Evolutionary conservation across 2,113 vertebrate species (phyloP), one percentile per base, ranked within the genome.

Genomic region (Thamnophis sirtalis): DNA sequence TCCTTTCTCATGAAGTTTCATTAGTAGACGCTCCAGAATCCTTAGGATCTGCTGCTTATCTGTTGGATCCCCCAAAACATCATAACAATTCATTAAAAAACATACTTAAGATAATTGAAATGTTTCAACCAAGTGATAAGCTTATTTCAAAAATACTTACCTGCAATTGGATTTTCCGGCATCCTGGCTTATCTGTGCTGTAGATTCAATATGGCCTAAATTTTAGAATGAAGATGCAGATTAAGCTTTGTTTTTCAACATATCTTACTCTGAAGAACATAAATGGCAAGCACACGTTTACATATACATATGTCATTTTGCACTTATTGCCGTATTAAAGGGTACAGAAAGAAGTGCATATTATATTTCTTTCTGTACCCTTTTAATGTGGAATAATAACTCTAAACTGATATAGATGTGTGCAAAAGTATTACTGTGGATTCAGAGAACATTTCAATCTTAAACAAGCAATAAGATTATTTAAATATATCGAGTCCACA

Each of bases 31-130:
- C 89, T 99, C 98, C 48, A 99, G 97, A 91, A 99, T 98, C 95
- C 98, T 98, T 93, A 99, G 97, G 1, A 99, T 98, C 97, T 99
- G 98, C 97, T 98, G 98, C n/a, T 98, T 98, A 97, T 99, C 99
- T 93, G 94, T 92, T 87, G 19, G 88, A 93, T 84, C 21, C 68
- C 93, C 95, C 89, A 93, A 93, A 95, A 4, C 0, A 92, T 58
- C 0, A 58, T 28, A 28, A 26, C 0, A 54, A 43, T 80, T 80
- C 33, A 43, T 80, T 96, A 68, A 97, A 90, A 86, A 87, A 0
- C 0, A 60, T 73, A 89, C 63, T 10, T 89, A 26, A 17, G n/a
- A 63, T 48, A 5, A 19, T 90, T 90, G 90, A 49, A 90, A 28
- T 60, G n/a, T n/a, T 51, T 90, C 22, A 63, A 51, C 43, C 80